Evolutionary conservation across 2,888 invertebrate genomes (phyloP).

Genomic region (Linnaemya tessellans): DNA sequence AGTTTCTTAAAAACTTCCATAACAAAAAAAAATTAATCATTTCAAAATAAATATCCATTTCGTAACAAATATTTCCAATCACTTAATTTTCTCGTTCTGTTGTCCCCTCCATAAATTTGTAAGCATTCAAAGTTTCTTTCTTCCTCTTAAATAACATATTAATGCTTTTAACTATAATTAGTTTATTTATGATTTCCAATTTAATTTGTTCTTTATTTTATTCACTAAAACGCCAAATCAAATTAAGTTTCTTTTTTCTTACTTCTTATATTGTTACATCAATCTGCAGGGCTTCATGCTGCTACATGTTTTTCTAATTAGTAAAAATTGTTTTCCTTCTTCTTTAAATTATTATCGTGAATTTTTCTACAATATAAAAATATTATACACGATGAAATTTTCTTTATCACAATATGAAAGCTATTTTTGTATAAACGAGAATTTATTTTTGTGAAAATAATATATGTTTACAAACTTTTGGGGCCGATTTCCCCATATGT

Average conservation of each 20-base stretch:
- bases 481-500: constrained; percentile 54
- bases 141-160: constrained; percentile 40
- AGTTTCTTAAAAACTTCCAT: background rate
- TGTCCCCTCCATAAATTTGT: background rate
- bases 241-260: constrained; percentile 7
- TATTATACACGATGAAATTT: too few species aligned
- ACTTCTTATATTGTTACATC: constrained; percentile 1
- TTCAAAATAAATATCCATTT: background rate
- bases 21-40: background rate
- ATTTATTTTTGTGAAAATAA: constrained; percentile 33
- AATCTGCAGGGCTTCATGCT: constrained; percentile 31
- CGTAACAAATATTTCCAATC: background rate
- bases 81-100: background rate
- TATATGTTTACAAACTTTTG: constrained; percentile 35
- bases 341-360: background rate
- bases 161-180: constrained; percentile 57
- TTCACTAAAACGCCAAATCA: constrained; percentile 4
- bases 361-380: too few species aligned
- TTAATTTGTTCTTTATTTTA: constrained; percentile 12
- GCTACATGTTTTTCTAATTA: constrained; percentile 53
- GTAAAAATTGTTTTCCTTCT: constrained; percentile 13
- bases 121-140: background rate
- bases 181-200: constrained; percentile 40
- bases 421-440: constrained; percentile 39
- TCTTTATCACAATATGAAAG: constrained; percentile 8